phyloP scores from a whole-genome alignment of 2,888 invertebrate species.

The Conus canariensis region DNA sequence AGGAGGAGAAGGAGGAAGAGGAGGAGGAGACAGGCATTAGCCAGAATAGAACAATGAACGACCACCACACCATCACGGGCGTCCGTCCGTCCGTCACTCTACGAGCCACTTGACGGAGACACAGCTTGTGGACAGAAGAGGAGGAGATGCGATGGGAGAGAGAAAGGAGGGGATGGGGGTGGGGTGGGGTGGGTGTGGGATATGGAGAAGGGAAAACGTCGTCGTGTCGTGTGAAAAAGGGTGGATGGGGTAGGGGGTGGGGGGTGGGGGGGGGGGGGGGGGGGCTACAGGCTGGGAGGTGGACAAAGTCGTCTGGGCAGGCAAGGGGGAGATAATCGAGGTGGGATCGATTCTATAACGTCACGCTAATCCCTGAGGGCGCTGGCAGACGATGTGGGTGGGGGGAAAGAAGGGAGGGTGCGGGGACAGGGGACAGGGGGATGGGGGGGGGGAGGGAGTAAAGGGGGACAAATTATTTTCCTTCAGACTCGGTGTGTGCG shows the following conservation, averaged over 20 bases:
- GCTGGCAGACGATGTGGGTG: not conserved
- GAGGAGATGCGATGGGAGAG: not conserved
- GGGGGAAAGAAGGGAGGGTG: too few species aligned
- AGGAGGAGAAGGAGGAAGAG: not conserved
- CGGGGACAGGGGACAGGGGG: too few species aligned
- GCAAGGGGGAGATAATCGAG: slow-evolving; percentile 6
- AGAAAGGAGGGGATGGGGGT: not conserved
- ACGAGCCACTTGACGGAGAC: not conserved
- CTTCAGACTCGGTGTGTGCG: not conserved
- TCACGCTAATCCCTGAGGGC: slow-evolving; percentile 5
- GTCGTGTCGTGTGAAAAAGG: not conserved
- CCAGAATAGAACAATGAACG: not conserved
- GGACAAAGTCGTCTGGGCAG: slow-evolving; percentile 2
- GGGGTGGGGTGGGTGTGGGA: not conserved
- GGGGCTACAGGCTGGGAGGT: not conserved
- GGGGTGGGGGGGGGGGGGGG: not conserved
- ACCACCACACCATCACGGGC: not conserved
- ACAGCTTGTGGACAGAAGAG: not conserved
- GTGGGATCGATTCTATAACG: slow-evolving; percentile 28
- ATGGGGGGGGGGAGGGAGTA: too few species aligned
- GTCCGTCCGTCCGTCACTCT: not conserved
- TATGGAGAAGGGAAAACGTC: not conserved
- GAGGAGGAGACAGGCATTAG: not conserved
- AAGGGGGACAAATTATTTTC: not conserved
- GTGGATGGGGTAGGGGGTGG: not conserved